Conservation (phyloP, 2,113 vertebrate species). For the Xyliphius kryptos region DNA sequence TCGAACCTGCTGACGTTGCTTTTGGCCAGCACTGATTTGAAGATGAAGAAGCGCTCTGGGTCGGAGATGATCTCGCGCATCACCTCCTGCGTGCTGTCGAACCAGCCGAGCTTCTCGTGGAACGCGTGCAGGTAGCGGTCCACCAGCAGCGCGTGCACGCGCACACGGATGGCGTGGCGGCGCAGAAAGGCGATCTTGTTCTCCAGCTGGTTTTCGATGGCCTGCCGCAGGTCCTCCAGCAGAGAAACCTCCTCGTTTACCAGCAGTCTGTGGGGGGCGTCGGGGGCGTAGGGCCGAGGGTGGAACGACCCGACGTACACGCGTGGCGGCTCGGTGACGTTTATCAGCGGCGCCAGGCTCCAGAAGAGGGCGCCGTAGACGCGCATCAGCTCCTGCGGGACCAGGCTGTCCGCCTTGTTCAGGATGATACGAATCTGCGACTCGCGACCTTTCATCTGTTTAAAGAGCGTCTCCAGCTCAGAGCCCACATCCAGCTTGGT, state of each 20-base stretch:
- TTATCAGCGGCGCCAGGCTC: constrained; percentile 97
- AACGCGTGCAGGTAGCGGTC: constrained; percentile 96
- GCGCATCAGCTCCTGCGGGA: constrained; percentile 92
- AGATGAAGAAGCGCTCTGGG: constrained; percentile 96
- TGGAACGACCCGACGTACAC: constrained; percentile 98
- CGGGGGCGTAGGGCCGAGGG: constrained; percentile 83
- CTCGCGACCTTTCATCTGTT: constrained; percentile 91
- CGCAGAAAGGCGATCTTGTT: constrained; percentile 98
- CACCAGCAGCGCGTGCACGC: constrained; percentile 88
- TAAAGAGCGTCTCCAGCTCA: constrained; percentile 93
- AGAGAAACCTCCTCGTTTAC: constrained; percentile 94
- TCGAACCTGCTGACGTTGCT: constrained; percentile 99
- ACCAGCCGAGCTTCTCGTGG: constrained; percentile 96
- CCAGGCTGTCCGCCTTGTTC: constrained; percentile 94
- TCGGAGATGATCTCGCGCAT: constrained; percentile 94
- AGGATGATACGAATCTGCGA: constrained; percentile 98
- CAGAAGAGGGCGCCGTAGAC: constrained; percentile 96
- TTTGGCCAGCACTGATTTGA: constrained; percentile 96
- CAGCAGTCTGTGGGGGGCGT: constrained; percentile 87
- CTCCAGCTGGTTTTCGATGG: constrained; percentile 96
- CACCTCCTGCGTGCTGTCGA: constrained; percentile 90
- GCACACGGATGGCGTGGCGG: constrained; percentile 91
- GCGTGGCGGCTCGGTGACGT: constrained; percentile 90
- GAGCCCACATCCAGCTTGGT: constrained; percentile 94
- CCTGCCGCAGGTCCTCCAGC: constrained; percentile 94